These are phyloP conservation scores for Thereva nobilitata DNA, from an alignment of 2,888 invertebrate species.

Conservation along the genomic window DNA sequence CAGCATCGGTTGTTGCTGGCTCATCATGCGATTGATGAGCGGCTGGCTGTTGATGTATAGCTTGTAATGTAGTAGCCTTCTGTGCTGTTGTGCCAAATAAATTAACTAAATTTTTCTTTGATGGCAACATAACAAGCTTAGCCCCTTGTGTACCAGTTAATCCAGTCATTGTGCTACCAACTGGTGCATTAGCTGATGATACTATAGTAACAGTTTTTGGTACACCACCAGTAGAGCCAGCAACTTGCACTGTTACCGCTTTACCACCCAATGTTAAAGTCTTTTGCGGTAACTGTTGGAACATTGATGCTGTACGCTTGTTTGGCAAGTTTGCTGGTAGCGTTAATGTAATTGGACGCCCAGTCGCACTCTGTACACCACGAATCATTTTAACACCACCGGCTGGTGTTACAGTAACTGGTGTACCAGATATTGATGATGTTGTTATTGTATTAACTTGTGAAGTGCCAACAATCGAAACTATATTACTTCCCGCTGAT, in stretches of 20 bases:
- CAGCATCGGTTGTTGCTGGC: slow-evolving; percentile 66
- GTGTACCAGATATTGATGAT: slow-evolving; percentile 60
- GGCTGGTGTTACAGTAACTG: slow-evolving; percentile 56
- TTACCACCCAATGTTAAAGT: slow-evolving; percentile 71
- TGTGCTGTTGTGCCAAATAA: slow-evolving; percentile 55
- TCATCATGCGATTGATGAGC: slow-evolving; percentile 46
- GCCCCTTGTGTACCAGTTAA: slow-evolving; percentile 51
- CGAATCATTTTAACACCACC: slow-evolving; percentile 62
- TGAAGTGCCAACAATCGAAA: slow-evolving; percentile 49
- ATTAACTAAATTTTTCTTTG: slow-evolving; percentile 64
- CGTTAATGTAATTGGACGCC: slow-evolving; percentile 72
- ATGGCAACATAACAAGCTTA: slow-evolving; percentile 60
- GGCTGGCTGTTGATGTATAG: slow-evolving; percentile 52
- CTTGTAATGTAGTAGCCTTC: slow-evolving; percentile 41
- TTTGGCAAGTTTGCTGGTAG: slow-evolving; percentile 59
- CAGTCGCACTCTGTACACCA: slow-evolving; percentile 55
- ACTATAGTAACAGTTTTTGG: slow-evolving; percentile 68
- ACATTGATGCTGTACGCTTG: slow-evolving; percentile 45
- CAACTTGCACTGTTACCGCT: slow-evolving; percentile 73
- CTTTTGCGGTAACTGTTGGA: slow-evolving; percentile 58
- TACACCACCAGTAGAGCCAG: slow-evolving; percentile 60
- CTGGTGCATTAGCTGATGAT: slow-evolving; percentile 48
- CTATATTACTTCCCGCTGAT: slow-evolving; percentile 60
- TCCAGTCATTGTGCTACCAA: slow-evolving; percentile 52
- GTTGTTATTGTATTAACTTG: slow-evolving; percentile 50